Base-by-base conservation (phyloP, 2,113 vertebrate genomes). In the Oplegnathus fasciatus region DNA sequence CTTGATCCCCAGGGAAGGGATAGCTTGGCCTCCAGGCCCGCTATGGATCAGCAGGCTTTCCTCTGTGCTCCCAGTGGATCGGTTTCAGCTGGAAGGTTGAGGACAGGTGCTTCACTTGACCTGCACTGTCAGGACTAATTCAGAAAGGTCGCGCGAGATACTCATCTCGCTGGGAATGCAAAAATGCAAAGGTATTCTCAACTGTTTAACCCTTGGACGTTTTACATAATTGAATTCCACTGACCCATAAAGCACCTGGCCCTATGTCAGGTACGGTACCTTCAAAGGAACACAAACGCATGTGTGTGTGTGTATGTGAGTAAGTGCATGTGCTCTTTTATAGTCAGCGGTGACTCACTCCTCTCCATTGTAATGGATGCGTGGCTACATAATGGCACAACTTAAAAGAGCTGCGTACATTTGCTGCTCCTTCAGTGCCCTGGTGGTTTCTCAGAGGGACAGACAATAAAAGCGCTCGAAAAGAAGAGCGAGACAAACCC, bases 71-170 rank as follows among this genome's bases (percentile, higher is more conserved):
- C 82, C 73, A 37, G 69, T 85, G 83, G 90, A 89, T 91, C 87
- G 32, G 81, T 91, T 92, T 90, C 91, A 88, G 68, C 85, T 86
- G 85, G 86, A 90, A 78, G 89, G 75, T 66, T 67, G 44, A 61
- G 88, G 85, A 94, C 91, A 94, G 94, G 93, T 94, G 94, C 79
- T 90, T 83, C 75, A 80, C 75, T 87, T 84, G 93, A 92, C 91
- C 84, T 75, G 75, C 78, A 28, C 82, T 57, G 81, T 67, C 76
- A 34, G 86, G 82, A 80, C 84, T 64, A 64, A 90, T 81, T 72
- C 90, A 64, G 62, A 89, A 88, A 92, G 89, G 86, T 84, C 26
- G 42, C 75, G 22, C 65, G 8, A 37, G 77, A 88, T 75, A 82
- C 66, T 15, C 57, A 85, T 87, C 89, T 82, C 40, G 26, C 30